A percentile compares a stretch with the other conserved stretches of the same genome.
Evolutionary conservation across 2,113 vertebrate genomes (phyloP).

Genomic region (Menidia beryllina): DNA sequence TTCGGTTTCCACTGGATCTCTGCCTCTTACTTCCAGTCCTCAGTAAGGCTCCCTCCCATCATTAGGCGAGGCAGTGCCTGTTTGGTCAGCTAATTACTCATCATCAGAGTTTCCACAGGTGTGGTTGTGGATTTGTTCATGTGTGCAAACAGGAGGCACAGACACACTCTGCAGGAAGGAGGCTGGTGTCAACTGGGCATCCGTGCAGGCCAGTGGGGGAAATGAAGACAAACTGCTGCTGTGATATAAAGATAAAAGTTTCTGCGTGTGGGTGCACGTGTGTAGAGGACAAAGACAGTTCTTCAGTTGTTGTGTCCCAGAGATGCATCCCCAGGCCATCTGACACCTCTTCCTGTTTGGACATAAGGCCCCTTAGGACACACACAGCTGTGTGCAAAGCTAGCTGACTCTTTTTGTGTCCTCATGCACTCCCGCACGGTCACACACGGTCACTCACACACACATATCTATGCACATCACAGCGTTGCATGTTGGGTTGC

Average conservation of each 20-base stretch:
- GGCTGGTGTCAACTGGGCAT: conserved; percentile 56
- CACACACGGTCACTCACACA: no score
- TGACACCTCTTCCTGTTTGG: conserved; percentile 78
- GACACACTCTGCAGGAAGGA: conserved; percentile 38
- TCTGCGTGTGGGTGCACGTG: conserved; percentile 11
- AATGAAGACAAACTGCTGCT: conserved; percentile 68
- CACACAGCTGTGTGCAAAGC: conserved; percentile 68
- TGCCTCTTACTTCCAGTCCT: conserved; percentile 7
- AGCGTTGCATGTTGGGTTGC: conserved; percentile 33
- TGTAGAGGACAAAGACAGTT: conserved; percentile 30
- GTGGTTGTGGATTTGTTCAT: conserved; percentile 24
- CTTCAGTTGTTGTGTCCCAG: conserved; percentile 63
- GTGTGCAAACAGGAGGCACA: conserved; percentile 53
- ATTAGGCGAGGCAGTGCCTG: conserved; percentile 39
- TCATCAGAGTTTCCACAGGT: conserved; percentile 51
- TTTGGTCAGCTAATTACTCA: conserved; percentile 72
- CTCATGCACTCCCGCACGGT: conserved; percentile 12
- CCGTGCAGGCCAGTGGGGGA: conserved; percentile 51
- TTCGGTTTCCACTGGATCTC: conserved; percentile 20
- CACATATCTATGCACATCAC: conserved; percentile 35
- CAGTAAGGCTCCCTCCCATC: conserved; percentile 21
- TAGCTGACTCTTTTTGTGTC: conserved; percentile 23
- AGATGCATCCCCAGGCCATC: conserved; percentile 56
- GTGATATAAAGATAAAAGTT: conserved; percentile 36
- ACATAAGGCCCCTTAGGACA: conserved; percentile 65